A percentile compares a stretch with the other conserved stretches of the same genome.
These are phyloP conservation scores for Notodonta ziczac DNA, from an alignment of 2,888 invertebrate genomes.

Conservation along the genomic window DNA sequence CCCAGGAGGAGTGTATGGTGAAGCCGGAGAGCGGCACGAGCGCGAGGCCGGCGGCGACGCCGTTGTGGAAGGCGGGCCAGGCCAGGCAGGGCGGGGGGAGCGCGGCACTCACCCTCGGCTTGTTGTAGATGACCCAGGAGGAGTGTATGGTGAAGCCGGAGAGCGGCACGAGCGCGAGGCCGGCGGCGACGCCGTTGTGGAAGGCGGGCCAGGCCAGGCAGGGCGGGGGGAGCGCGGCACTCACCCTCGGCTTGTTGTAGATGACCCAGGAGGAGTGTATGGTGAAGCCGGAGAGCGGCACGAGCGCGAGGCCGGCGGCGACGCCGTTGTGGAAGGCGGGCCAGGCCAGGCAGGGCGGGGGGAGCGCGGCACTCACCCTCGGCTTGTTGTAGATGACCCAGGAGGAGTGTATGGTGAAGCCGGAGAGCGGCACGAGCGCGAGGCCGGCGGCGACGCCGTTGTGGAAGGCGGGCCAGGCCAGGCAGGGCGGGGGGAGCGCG, in stretches of 20 bases:
- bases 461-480: no score
- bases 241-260: conserved; percentile 78
- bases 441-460: no score
- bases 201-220: no score
- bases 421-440: conserved; percentile 90
- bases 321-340: no score
- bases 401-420: conserved; percentile 92
- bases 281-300: conserved; percentile 89
- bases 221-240: background rate
- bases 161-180: conserved; percentile 88
- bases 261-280: conserved; percentile 97
- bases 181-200: no score
- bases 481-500: no score
- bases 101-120: background rate
- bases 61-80: no score
- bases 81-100: no score
- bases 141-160: conserved; percentile 92
- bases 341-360: no score
- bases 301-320: conserved; percentile 79
- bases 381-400: conserved; percentile 92
- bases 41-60: conserved; percentile 44
- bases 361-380: background rate
- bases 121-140: conserved; percentile 94
- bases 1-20: conserved; percentile 96
- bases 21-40: conserved; percentile 90